Base-by-base conservation (phyloP, 1,140 invertebrate genomes). In the Macrotrachela quadricornifera region DNA sequence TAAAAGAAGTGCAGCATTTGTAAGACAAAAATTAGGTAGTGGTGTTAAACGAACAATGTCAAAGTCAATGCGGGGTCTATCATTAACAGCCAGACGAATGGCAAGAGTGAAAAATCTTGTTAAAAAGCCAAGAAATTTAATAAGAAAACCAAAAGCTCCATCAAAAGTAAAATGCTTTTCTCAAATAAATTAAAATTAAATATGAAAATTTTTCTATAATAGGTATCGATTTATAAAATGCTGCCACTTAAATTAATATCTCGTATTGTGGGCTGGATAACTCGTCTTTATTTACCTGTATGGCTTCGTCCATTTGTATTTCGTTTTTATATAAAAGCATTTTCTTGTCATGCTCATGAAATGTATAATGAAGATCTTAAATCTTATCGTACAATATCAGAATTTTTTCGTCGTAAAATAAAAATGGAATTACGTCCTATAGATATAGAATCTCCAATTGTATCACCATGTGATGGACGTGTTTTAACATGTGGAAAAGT, bases 401-500 rank as follows among this genome's bases (percentile, higher is more conserved):
- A 87, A 51, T 95, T 97, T 66, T 97, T 97, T 65, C 78, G 84
- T 3, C 74, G 92, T 51, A 70, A 77, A 0, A 69, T 99, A 0
- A 84, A 82, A 63, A 75, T 79, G 0, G 79, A 80, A 40, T 78
- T 76, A 0, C 71, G 92, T 40, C 78, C 77, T 1, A 80, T 97
- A 57, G 79, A 81, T 59, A 57, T 70, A 10, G 64, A 75, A 1
- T 73, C 77, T 39, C 78, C 78, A 54, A 61, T 88, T 51, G 85
- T 80, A 66, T 30, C 85, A 16, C 90, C 91, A 0, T 82, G 83
- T 56, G 90, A 99, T 71, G 94, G 94, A 6, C 82, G 74, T 53
- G 78, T 97, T 10, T 67, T 96, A 16, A 81, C 90, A 67, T 83
- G 81, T 68, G 88, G 91, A n/a, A 77, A 77, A 21, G 82, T 92